Evolutionary conservation across 2,113 vertebrate genomes (phyloP), one percentile per base, ranked within the genome.

Genomic region (Struthidea cinerea): DNA sequence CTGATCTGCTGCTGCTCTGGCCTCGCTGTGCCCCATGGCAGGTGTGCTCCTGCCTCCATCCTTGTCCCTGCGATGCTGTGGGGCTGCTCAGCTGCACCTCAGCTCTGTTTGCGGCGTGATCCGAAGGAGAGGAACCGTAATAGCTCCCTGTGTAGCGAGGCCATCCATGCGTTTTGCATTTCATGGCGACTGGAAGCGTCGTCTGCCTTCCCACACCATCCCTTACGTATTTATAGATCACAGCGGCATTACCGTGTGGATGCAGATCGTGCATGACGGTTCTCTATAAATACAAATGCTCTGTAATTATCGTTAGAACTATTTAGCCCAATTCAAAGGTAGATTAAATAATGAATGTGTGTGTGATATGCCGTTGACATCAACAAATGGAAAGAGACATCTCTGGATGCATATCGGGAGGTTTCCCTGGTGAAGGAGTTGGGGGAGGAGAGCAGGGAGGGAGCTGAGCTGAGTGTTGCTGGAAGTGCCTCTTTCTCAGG

Each of bases 321-420:
- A 96, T 97, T 97, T 97, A 95, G 95, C 87, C 91, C 92, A 82
- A 96, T 96, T 96, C 95, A 94, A 93, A 96, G 97, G 93, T 96
- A 97, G 96, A 97, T 97, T 97, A 94, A 97, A 97, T 97, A 97
- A 97, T 97, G 95, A 95, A 89, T 87, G 93, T 90, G 95, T 94
- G 87, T 84, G 92, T 69, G 91, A 93, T 86, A 68, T 13, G 91
- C 95, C 95, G 95, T 76, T 81, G 86, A 95, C 93, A 90, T 87
- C 88, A 82, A 89, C 91, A 92, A 96, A 87, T 76, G 81, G 73
- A 32, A 85, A 90, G 52, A 85, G 79, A 69, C 84, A 21, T 91
- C 91, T 92, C 94, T 91, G 87, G 92, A 37, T 94, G 93, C 7
- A 12, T 46, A 65, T 91, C 86, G 70, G 49, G 91, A 92, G 91